A percentile compares a stretch with the other conserved stretches of the same genome.
Evolutionary conservation across 2,888 invertebrate genomes (phyloP).

Genomic region (Agonopterix arenella): DNA sequence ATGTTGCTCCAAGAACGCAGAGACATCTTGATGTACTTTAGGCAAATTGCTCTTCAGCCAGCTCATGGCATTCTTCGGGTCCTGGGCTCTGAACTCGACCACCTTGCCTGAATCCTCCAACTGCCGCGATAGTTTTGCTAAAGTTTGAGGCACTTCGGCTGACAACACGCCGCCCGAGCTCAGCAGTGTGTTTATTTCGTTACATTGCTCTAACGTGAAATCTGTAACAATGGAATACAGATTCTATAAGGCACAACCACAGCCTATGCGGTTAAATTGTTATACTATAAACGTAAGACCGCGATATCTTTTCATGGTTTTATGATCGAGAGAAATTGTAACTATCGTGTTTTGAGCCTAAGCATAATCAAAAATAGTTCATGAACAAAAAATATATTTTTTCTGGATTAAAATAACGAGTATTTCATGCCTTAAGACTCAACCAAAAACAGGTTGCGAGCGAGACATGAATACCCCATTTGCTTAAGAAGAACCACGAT

Average conservation of each 20-base stretch:
- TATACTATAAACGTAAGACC: no score
- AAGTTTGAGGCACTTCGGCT: conserved; percentile 81
- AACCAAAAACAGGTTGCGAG: no score
- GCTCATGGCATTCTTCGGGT: conserved; percentile 64
- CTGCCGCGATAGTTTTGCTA: conserved; percentile 58
- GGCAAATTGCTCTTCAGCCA: conserved; percentile 78
- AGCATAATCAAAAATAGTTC: no score
- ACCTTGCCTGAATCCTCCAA: conserved; percentile 56
- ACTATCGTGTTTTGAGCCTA: no score
- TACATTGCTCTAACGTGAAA: conserved; percentile 79
- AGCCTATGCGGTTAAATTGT: neutral
- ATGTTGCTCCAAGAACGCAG: conserved; percentile 79
- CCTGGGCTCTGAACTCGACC: conserved; percentile 63
- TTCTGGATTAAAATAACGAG: no score
- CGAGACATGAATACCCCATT: no score
- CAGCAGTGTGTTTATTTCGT: conserved; percentile 82
- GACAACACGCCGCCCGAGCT: conserved; percentile 85
- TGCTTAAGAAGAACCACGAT: no score
- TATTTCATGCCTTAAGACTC: no score
- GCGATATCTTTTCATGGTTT: no score
- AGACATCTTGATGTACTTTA: conserved; percentile 59
- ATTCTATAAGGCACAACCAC: neutral
- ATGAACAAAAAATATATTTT: no score
- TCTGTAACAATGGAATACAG: conserved; percentile 47
- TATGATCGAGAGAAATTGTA: no score